A percentile compares a stretch with the other conserved stretches of the same genome.
Conservation (phyloP, 2,797 vertebrate genomes). For the Euthynnus affinis region DNA sequence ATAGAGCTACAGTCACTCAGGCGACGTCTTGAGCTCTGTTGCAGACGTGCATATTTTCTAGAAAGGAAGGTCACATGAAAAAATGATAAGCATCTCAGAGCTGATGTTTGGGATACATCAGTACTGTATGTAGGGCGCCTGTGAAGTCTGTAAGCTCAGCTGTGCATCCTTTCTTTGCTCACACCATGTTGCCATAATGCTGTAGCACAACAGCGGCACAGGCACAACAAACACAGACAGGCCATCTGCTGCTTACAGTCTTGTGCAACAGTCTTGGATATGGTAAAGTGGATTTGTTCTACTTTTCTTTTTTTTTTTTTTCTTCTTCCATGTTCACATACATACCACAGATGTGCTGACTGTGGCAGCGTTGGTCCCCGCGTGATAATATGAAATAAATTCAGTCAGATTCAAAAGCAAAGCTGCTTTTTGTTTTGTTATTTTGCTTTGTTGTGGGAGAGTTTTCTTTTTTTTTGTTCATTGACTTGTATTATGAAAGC, state of each 20-base stretch:
- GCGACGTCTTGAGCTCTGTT: background rate
- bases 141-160: constrained; percentile 69
- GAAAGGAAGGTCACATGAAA: background rate
- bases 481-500: constrained; percentile 5
- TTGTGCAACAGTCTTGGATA: background rate
- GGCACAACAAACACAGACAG: constrained; percentile 53
- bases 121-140: constrained; percentile 21
- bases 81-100: background rate
- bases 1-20: background rate
- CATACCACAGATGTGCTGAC: background rate
- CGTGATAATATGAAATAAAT: constrained; percentile 13
- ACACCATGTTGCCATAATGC: constrained; percentile 56
- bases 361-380: background rate
- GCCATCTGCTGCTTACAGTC: constrained; percentile 40
- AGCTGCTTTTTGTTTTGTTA: background rate
- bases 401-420: background rate
- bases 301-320: too few relatives aligned
- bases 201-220: background rate
- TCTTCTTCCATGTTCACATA: background rate
- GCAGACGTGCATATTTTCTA: background rate
- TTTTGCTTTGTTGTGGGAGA: background rate
- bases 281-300: constrained; percentile 14
- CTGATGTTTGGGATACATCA: constrained; percentile 17
- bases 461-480: background rate
- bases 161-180: constrained; percentile 61